Evolutionary conservation across 1,140 invertebrate genomes (phyloP), one percentile per base, ranked within the genome.

Genomic region (Marisa cornuarietis): DNA sequence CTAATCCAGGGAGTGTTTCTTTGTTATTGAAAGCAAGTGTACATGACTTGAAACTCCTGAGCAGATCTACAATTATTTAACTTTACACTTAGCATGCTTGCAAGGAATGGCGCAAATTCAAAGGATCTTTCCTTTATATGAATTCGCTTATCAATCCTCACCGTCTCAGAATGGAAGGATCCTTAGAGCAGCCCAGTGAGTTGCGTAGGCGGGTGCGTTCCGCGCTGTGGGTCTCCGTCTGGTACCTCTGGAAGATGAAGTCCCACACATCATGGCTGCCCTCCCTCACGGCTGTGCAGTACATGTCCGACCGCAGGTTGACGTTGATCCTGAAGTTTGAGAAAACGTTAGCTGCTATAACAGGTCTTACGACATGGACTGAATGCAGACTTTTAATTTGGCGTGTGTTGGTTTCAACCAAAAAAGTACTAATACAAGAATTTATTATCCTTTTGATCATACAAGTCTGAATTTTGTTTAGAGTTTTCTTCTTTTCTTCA

Each of bases 251-350:
- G 94, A 95, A 96, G 82, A 94, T 95, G 87, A 94, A 92, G 66
- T 94, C 92, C 95, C 95, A 96, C 85, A 95, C 95, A 16, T 91
- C 89, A 75, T 94, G 92, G 0, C 93, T 93, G 0, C 95, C 95
- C 84, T 94, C 94, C 83, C 93, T 93, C 18, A 94, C 88, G 88
- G 95, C 95, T 65, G 95, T 94, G 42, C 93, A 93, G 85, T 96
- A 96, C 52, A 95, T 93, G 22, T 95, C 71, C 0, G 91, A 86
- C n/a, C 94, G 92, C 54, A 97, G 91, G 88, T 97, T 95, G 72
- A 93, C 93, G 0, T 95, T 94, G 80, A 97, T 94, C 8, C 95
- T 96, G 80, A n/a, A 81, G 68, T 42, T 49, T 62, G 79, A 42
- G 2, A 8, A 73, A 49, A 49, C 11, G 22, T n/a, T 68, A 31